Evolutionary conservation across 2,888 invertebrate genomes (phyloP), one percentile per base, ranked within the genome.

Genomic region (Protodeltote pygarga): DNA sequence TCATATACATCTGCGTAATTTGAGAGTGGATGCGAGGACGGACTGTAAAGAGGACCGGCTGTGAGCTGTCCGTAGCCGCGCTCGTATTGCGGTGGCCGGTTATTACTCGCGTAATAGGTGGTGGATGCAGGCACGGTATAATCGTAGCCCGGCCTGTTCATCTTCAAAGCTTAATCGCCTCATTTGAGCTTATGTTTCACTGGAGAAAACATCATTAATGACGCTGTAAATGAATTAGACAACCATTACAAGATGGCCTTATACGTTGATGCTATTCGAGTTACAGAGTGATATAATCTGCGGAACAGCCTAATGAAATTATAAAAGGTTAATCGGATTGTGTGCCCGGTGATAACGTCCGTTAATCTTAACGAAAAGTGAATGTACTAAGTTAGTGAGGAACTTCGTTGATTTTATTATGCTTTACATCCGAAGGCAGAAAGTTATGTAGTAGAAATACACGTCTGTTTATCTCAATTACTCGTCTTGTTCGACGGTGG

Each of bases 121-220:
- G 89, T 87, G 66, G 90, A 86, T 74, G 86, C 83, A 81, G 92
- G 91, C 85, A 85, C 90, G 85, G 81, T 84, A 71, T 88, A 92
- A 72, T 91, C 89, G 86, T 89, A 92, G 81, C 87, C 89, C 85
- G 89, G 83, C 87, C 92, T 87, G 91, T 89, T 91, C 92, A 92
- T 92, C 84, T 91, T 92, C 82, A 85, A 80, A 75, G 81, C 76
- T 81, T 76, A 83, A 80, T 82, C 80, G 87, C 84, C 83, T 87
- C 91, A 91, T 92, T 89, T 84, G 88, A 83, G 79, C 81, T 83
- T 83, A 83, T 79, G 81, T 85, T 77, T 79, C 69, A 80, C 66
- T 63, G 55, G 59, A 53, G 65, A 68, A 73, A 67, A 73, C 77
- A 79, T 79, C 62, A 71, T 75, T 71, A 72, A 64, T 65, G 67